A percentile compares a stretch with the other conserved stretches of the same genome.
phyloP scores from a whole-genome alignment of 2,888 invertebrate genomes.

The Spicauda simplicius region DNA sequence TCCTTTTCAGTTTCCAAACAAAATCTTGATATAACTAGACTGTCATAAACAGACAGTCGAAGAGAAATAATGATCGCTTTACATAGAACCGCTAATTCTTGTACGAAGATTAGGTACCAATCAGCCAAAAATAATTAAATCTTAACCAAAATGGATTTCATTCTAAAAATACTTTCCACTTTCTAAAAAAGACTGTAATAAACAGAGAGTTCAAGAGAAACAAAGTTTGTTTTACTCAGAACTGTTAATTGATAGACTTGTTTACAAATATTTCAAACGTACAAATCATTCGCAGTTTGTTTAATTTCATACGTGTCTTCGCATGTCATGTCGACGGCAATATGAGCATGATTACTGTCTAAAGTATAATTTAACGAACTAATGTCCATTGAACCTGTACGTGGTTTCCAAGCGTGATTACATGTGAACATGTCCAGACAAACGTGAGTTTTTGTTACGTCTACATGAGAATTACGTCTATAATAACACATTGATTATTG shows the following conservation, averaged over 20 bases:
- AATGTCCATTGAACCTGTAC: constrained; percentile 56
- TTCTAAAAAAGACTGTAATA: not conserved
- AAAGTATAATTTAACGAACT: constrained; percentile 40
- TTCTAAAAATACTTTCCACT: not conserved
- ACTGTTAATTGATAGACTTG: constrained; percentile 1
- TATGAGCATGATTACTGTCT: not conserved
- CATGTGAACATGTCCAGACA: constrained; percentile 51
- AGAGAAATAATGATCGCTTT: not conserved
- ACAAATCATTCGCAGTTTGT: not conserved
- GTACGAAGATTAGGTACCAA: too few species aligned
- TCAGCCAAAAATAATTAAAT: too few species aligned
- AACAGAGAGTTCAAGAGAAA: not conserved
- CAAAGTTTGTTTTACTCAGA: not conserved
- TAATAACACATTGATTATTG: constrained; percentile 17
- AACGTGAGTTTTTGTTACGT: constrained; percentile 37
- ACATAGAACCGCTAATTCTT: not conserved
- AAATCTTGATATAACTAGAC: not conserved
- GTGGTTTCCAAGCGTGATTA: constrained; percentile 53
- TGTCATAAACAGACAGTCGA: not conserved
- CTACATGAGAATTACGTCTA: constrained; percentile 22
- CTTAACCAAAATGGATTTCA: not conserved
- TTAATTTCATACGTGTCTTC: not conserved
- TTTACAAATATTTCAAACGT: constrained; percentile 1
- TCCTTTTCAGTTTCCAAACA: not conserved
- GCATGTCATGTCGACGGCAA: not conserved